phyloP scores from a whole-genome alignment of 1,140 invertebrate species.

The Pogonus chalceus region DNA sequence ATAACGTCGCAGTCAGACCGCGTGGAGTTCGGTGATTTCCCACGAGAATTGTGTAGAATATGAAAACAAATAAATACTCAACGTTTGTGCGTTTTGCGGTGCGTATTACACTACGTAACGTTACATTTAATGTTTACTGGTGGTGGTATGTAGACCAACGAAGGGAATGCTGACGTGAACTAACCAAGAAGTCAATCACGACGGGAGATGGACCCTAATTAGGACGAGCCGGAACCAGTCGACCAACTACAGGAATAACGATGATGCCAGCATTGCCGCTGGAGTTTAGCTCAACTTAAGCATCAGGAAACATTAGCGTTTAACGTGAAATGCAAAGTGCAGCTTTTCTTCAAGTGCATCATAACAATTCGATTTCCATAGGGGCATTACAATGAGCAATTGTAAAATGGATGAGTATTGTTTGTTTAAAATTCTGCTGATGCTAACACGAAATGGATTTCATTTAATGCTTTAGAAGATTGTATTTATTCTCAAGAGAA shows the following conservation, averaged over 20 bases:
- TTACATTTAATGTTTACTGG: neutral
- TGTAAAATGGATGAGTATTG: neutral
- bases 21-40: neutral
- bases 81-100: neutral
- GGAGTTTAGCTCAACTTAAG: no score
- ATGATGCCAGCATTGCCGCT: constrained; percentile 6
- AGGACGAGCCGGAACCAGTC: neutral
- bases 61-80: constrained; percentile 2
- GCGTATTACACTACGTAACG: neutral
- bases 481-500: no score
- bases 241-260: neutral
- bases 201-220: neutral
- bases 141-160: neutral
- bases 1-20: neutral
- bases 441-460: neutral
- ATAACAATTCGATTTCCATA: neutral
- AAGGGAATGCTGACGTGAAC: neutral
- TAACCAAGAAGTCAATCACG: neutral
- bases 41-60: neutral
- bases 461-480: no score
- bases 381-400: neutral
- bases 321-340: neutral
- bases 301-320: neutral
- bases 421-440: neutral
- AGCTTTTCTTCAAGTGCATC: neutral